Conservation (phyloP, 2,113 vertebrate genomes). For the Pelodiscus sinensis region DNA sequence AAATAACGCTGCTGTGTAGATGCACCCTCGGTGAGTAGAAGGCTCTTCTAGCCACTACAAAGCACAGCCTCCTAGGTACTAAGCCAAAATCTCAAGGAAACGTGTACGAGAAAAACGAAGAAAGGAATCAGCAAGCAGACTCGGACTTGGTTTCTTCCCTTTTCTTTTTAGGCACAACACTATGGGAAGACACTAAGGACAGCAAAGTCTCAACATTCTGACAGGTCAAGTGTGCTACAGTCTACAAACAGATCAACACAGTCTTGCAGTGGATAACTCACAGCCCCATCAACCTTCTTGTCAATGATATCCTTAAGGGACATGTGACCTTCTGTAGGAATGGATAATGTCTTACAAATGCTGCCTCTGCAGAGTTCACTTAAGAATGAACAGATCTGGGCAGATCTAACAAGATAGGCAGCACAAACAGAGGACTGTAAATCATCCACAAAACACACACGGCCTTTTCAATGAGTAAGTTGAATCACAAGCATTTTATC, state of each 20-base stretch:
- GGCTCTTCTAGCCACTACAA: not conserved
- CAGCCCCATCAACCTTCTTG: not conserved
- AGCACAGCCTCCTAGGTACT: not conserved
- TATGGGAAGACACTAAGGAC: rapidly evolving
- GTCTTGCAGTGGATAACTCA: not conserved
- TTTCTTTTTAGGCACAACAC: not conserved
- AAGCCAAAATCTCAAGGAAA: not conserved
- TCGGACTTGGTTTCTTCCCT: not conserved
- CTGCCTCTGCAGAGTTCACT: not conserved
- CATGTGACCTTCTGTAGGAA: not conserved
- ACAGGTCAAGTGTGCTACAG: not conserved
- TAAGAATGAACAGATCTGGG: too few relatives aligned
- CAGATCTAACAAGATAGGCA: not conserved
- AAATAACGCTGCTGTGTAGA: too few relatives aligned
- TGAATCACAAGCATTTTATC: rapidly evolving
- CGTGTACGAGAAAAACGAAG: not conserved
- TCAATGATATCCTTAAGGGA: not conserved
- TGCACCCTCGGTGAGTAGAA: not conserved
- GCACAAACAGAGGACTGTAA: not conserved
- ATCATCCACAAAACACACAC: not conserved
- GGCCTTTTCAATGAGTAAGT: rapidly evolving
- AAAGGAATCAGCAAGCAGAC: not conserved
- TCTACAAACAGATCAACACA: not conserved
- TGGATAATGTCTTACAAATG: not conserved
- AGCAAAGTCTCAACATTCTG: not conserved